These are phyloP conservation scores for Eremophila alpestris DNA, from an alignment of 2,797 vertebrate species.

Conservation along the genomic window DNA sequence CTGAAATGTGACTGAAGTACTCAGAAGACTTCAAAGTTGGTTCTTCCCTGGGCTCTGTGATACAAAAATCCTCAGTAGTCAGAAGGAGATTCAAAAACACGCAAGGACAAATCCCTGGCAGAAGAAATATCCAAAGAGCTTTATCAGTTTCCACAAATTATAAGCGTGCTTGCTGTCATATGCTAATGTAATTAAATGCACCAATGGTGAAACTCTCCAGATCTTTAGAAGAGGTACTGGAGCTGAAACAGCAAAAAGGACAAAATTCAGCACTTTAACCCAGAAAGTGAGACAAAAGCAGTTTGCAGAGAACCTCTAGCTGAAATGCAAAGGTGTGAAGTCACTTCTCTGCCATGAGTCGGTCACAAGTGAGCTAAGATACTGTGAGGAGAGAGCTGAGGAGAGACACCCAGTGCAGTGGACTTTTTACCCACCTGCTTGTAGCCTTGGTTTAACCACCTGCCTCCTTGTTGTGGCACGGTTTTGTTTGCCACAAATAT, in stretches of 20 bases:
- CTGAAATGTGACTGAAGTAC: not conserved
- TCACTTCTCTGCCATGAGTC: accelerated
- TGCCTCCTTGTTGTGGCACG: not conserved
- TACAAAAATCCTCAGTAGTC: not conserved
- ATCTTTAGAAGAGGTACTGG: not conserved
- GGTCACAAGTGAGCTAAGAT: not conserved
- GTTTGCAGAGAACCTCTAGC: not conserved
- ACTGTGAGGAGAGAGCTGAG: not conserved
- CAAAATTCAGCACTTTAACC: not conserved
- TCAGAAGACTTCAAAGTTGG: not conserved
- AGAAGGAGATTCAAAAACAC: not conserved
- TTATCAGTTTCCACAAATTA: not conserved
- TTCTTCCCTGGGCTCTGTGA: not conserved
- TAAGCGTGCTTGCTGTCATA: not conserved
- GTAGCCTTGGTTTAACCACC: not conserved
- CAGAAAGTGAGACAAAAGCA: not conserved
- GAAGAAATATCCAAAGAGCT: not conserved
- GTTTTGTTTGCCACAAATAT: not conserved
- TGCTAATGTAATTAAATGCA: not conserved
- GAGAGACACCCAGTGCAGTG: accelerated
- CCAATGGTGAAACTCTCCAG: not conserved
- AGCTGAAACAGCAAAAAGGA: not conserved
- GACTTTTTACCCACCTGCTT: not conserved
- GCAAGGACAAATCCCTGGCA: not conserved
- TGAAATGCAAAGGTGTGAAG: not conserved